Conservation (phyloP, 2,888 invertebrate genomes). For the Keiferia lycopersicella region DNA sequence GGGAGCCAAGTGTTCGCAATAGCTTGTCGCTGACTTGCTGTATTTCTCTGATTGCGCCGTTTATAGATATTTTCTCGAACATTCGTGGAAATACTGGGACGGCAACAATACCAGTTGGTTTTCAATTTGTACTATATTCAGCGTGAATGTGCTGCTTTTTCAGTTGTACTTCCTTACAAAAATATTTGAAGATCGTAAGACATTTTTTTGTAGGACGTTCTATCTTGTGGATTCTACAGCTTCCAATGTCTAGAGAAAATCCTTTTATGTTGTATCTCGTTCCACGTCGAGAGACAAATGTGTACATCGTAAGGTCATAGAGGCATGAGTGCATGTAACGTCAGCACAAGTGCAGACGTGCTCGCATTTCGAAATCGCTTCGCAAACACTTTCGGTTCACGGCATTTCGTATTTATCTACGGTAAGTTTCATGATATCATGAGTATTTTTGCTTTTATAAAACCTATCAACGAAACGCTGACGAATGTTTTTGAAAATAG, state of each 20-base stretch:
- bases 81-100: neutral
- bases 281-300: conserved; percentile 36
- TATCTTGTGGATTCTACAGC: too few species aligned
- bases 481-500: too few species aligned
- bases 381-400: conserved; percentile 39
- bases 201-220: too few species aligned
- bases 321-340: conserved; percentile 41
- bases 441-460: too few species aligned
- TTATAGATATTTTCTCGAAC: conserved; percentile 2
- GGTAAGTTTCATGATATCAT: too few species aligned
- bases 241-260: neutral
- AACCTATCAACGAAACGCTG: too few species aligned
- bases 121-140: neutral
- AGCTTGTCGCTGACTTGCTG: conserved; percentile 2
- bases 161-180: neutral
- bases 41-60: conserved; percentile 3
- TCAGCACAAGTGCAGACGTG: conserved; percentile 43
- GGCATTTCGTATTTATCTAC: neutral
- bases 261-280: neutral
- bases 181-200: too few species aligned
- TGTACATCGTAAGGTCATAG: conserved; percentile 38
- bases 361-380: conserved; percentile 46
- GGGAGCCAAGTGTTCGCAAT: neutral
- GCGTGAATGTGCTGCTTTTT: neutral
- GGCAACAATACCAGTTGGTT: neutral